These are phyloP conservation scores for Diarsia dahlii DNA, from an alignment of 2,888 invertebrate genomes.

Conservation along the genomic window DNA sequence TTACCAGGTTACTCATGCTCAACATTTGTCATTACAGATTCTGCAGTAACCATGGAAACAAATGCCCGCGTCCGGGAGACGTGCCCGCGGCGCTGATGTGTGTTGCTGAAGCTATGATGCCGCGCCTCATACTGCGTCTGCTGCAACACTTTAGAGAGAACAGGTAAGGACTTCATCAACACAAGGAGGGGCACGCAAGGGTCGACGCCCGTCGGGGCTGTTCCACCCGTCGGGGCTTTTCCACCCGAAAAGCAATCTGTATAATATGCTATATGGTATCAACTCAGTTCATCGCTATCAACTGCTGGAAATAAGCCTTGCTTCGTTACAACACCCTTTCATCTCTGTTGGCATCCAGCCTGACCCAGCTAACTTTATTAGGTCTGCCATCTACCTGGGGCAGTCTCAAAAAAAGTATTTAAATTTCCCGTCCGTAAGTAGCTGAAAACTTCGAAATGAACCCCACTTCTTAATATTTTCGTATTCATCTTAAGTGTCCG, in stretches of 20 bases:
- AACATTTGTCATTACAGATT: slow-evolving; percentile 91
- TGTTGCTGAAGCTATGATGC: slow-evolving; percentile 98
- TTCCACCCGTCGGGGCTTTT: no score
- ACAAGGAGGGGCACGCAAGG: no score
- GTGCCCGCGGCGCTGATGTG: slow-evolving; percentile 97
- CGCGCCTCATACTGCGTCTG: slow-evolving; percentile 96
- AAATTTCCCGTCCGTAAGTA: neutral
- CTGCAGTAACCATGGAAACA: slow-evolving; percentile 98
- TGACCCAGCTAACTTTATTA: neutral
- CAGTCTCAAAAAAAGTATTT: neutral
- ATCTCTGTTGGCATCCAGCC: neutral
- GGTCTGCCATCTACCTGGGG: neutral
- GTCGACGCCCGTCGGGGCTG: no score
- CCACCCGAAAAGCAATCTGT: no score
- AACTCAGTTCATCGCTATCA: no score
- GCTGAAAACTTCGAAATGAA: no score
- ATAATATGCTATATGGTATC: no score
- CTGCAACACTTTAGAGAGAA: slow-evolving; percentile 97
- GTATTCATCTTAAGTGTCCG: no score
- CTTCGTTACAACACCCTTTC: neutral
- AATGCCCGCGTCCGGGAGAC: slow-evolving; percentile 94
- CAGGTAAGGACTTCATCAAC: slow-evolving; percentile 83
- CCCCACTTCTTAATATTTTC: no score
- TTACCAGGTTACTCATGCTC: neutral
- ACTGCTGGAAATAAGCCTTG: neutral